These are phyloP conservation scores for Lasioglossum villosulum DNA, from an alignment of 2,888 invertebrate species.

Conservation along the genomic window DNA sequence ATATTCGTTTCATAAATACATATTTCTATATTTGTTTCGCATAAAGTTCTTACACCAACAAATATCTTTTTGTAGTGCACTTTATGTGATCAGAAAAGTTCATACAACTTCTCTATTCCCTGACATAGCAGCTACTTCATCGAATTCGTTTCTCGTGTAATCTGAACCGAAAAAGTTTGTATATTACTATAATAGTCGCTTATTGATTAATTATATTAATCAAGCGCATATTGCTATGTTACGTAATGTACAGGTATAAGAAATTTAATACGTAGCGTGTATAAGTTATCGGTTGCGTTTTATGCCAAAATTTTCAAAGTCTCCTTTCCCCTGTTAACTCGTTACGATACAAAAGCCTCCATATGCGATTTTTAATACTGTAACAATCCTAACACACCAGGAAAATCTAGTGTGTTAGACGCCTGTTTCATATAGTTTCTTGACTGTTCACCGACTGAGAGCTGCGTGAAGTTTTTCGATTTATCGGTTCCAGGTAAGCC, in stretches of 20 bases:
- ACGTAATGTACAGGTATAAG: conserved; percentile 29
- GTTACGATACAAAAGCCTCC: conserved; percentile 47
- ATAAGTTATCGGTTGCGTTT: conserved; percentile 27
- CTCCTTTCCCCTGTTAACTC: not conserved
- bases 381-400: conserved; percentile 78
- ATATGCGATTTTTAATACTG: conserved; percentile 45
- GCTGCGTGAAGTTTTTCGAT: conserved; percentile 91
- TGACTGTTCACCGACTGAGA: conserved; percentile 85
- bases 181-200: conserved; percentile 16
- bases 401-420: conserved; percentile 81
- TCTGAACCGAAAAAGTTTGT: conserved; percentile 22
- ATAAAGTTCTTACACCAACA: conserved; percentile 46
- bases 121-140: conserved; percentile 13
- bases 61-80: not conserved
- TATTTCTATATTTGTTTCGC: conserved; percentile 45
- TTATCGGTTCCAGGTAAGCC: conserved; percentile 93
- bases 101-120: conserved; percentile 21
- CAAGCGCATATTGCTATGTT: conserved; percentile 45
- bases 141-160: conserved; percentile 6
- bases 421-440: conserved; percentile 83
- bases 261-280: conserved; percentile 33
- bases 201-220: conserved; percentile 31
- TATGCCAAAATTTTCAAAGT: conserved; percentile 61
- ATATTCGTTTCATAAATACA: conserved; percentile 55
- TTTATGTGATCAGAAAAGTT: conserved; percentile 41